Conservation (phyloP, 2,888 invertebrate species). For the Tryphoninae sp. region DNA sequence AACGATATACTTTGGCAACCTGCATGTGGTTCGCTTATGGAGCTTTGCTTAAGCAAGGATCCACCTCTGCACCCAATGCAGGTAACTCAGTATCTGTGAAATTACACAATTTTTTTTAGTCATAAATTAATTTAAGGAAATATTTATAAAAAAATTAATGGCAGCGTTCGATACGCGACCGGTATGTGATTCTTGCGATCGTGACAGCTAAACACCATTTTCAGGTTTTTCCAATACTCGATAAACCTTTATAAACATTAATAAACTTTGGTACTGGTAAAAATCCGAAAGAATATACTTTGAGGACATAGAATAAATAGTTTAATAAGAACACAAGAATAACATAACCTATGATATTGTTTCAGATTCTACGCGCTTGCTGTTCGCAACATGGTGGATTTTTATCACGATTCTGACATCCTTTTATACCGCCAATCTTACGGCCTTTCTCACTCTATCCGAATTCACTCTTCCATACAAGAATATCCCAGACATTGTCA, state of each 20-base stretch:
- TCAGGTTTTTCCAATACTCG: too few species aligned
- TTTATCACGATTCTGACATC: constrained; percentile 93
- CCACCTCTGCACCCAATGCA: constrained; percentile 89
- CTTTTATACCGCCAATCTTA: constrained; percentile 95
- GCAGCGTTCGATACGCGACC: too few species aligned
- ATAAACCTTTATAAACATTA: too few species aligned
- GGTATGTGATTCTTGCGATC: too few species aligned
- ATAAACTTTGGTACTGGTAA: too few species aligned
- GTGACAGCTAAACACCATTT: too few species aligned
- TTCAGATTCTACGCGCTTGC: constrained; percentile 90
- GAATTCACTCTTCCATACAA: constrained; percentile 92
- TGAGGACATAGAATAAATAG: too few species aligned
- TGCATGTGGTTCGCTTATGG: constrained; percentile 95
- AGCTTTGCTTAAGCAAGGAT: constrained; percentile 93
- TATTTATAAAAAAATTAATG: not conserved
- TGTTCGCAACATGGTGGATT: constrained; percentile 96
- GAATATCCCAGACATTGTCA: constrained; percentile 86
- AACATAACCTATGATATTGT: constrained; percentile 59
- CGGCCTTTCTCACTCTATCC: constrained; percentile 93
- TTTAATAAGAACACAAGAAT: too few species aligned
- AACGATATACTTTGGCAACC: constrained; percentile 85
- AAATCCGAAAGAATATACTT: too few species aligned
- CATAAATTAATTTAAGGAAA: not conserved
- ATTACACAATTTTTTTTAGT: not conserved
- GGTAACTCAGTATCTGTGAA: constrained; percentile 82